A percentile compares a stretch with the other conserved stretches of the same genome.
Conservation (phyloP, 2,113 vertebrate genomes). For the Syngnathus scovelli region DNA sequence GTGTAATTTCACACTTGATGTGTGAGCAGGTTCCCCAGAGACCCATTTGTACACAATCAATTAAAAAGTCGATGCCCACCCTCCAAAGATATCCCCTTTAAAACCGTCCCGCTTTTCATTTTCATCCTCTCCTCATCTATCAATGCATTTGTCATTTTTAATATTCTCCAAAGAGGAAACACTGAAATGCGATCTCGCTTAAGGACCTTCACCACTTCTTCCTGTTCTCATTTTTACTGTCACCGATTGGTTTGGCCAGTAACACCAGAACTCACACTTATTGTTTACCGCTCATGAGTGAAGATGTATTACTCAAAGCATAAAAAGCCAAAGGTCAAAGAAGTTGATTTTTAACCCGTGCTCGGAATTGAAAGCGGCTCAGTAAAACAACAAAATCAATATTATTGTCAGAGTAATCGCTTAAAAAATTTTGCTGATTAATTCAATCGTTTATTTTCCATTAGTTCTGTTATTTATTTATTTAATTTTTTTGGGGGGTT, state of each 20-base stretch:
- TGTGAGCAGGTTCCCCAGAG: too few species aligned
- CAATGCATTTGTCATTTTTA: slow-evolving; percentile 21
- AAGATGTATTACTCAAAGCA: background rate
- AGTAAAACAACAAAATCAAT: too few species aligned
- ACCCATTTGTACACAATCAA: too few species aligned
- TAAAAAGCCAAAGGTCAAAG: background rate
- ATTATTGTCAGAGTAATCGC: too few species aligned
- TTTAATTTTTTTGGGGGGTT: slow-evolving; percentile 23
- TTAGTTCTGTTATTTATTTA: background rate
- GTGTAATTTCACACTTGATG: background rate
- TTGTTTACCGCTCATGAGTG: slow-evolving; percentile 20
- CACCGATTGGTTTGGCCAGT: slow-evolving; percentile 1
- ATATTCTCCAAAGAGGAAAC: slow-evolving; percentile 39
- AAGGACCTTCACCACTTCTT: slow-evolving; percentile 6
- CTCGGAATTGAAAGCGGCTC: too few species aligned
- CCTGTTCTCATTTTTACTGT: slow-evolving; percentile 16
- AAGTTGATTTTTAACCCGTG: background rate
- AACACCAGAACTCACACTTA: background rate
- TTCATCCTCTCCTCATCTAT: slow-evolving; percentile 19
- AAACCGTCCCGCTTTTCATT: background rate
- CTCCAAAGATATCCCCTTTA: too few species aligned
- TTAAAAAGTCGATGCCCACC: too few species aligned
- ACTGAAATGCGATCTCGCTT: slow-evolving; percentile 43
- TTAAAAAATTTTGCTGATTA: too few species aligned
- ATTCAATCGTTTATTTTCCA: background rate